phyloP scores from a whole-genome alignment of 2,888 invertebrate species.

The Nemotelus nigrinus region DNA sequence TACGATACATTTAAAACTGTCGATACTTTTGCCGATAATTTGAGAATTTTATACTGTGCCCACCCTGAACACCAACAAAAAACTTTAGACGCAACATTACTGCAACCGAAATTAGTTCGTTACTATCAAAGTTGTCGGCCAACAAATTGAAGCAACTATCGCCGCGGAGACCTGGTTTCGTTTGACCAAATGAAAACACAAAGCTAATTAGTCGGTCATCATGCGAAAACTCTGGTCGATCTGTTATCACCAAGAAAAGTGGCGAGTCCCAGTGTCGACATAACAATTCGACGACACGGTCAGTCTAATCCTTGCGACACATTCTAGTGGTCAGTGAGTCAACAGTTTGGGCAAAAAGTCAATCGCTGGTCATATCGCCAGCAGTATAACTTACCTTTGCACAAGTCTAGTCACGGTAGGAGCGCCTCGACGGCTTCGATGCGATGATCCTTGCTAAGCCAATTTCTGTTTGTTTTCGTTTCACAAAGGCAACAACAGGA shows the following conservation, averaged over 20 bases:
- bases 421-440: slow-evolving; percentile 8
- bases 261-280: slow-evolving; percentile 40
- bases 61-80: too few relatives aligned
- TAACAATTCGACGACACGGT: slow-evolving; percentile 1
- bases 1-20: too few relatives aligned
- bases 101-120: background rate
- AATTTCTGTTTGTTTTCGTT: slow-evolving; percentile 39
- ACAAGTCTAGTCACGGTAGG: slow-evolving; percentile 13
- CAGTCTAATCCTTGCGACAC: slow-evolving; percentile 11
- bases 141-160: background rate
- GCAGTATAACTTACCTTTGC: slow-evolving; percentile 3
- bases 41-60: too few relatives aligned
- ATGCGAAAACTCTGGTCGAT: background rate
- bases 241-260: slow-evolving; percentile 19
- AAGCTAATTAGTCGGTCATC: slow-evolving; percentile 30
- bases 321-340: slow-evolving; percentile 29
- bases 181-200: slow-evolving; percentile 29
- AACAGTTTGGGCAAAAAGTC: slow-evolving; percentile 1
- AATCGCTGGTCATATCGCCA: slow-evolving; percentile 11
- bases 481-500: slow-evolving; percentile 29
- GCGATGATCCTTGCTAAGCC: slow-evolving; percentile 40
- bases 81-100: too few relatives aligned
- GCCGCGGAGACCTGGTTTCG: slow-evolving; percentile 1
- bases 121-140: background rate
- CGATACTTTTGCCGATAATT: too few relatives aligned